These are phyloP conservation scores for Cotesia typhae DNA, from an alignment of 1,140 invertebrate genomes.

Conservation along the genomic window DNA sequence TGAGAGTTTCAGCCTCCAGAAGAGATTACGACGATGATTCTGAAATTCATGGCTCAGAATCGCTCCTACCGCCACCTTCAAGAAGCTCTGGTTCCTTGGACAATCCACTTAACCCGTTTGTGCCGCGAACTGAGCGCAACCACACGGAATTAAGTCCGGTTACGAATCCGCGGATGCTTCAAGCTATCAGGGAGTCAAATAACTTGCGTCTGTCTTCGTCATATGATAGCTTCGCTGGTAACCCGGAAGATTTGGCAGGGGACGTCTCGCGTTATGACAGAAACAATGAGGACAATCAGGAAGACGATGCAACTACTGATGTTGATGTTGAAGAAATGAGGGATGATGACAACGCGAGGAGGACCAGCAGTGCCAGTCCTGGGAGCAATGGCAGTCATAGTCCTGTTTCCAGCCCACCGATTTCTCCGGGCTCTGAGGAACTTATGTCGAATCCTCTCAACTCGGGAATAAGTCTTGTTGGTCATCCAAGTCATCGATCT, in stretches of 20 bases:
- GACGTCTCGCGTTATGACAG: conserved; percentile 9
- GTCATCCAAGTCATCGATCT: conserved; percentile 38
- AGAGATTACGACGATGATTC: conserved; percentile 39
- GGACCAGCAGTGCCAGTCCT: conserved; percentile 55
- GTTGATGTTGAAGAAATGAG: conserved; percentile 41
- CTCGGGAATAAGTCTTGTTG: conserved; percentile 39
- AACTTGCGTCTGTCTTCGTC: conserved; percentile 9
- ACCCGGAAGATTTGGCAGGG: conserved; percentile 14
- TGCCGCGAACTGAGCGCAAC: conserved; percentile 18
- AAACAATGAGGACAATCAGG: conserved; percentile 30
- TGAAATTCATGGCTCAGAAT: not conserved
- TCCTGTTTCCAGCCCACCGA: conserved; percentile 58
- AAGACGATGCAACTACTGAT: conserved; percentile 35
- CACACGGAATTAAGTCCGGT: not conserved
- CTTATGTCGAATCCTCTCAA: conserved; percentile 34
- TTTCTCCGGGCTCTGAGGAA: conserved; percentile 61
- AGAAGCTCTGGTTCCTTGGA: conserved; percentile 37
- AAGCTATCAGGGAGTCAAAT: conserved; percentile 26
- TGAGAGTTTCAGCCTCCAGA: conserved; percentile 33
- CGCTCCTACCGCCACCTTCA: conserved; percentile 13
- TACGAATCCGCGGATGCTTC: conserved; percentile 26
- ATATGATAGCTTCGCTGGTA: conserved; percentile 18
- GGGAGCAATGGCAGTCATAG: conserved; percentile 59
- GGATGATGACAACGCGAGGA: conserved; percentile 32
- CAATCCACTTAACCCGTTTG: conserved; percentile 41